These are phyloP conservation scores for Orchesella cincta DNA, from an alignment of 1,140 invertebrate genomes.

Conservation along the genomic window DNA sequence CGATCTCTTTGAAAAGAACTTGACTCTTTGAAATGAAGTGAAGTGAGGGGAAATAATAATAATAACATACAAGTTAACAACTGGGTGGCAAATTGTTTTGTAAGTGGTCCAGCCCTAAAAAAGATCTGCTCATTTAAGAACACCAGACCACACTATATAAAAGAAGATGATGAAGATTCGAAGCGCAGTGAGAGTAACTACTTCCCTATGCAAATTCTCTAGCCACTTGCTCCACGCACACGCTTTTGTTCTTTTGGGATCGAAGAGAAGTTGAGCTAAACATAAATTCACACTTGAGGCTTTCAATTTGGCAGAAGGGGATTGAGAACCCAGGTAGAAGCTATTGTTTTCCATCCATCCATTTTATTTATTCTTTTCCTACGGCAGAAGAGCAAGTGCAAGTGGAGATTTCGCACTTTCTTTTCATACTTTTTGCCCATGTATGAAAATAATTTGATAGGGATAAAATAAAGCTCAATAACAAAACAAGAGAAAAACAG, in stretches of 20 bases:
- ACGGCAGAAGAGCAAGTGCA: not conserved
- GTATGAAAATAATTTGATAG: no score
- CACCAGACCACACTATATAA: no score
- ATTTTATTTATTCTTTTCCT: not conserved
- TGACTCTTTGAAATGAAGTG: not conserved
- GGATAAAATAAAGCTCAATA: not conserved
- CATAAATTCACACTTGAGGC: not conserved
- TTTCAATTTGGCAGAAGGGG: not conserved
- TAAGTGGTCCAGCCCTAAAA: conserved; percentile 23
- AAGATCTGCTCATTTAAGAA: not conserved
- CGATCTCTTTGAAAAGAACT: not conserved
- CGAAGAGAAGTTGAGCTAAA: not conserved
- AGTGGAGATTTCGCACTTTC: conserved; percentile 8
- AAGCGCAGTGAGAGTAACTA: not conserved
- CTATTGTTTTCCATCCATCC: not conserved
- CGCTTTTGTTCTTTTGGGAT: not conserved
- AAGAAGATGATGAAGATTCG: not conserved
- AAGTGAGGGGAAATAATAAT: not conserved
- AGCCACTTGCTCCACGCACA: not conserved
- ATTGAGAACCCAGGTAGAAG: no score
- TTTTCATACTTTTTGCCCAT: not conserved
- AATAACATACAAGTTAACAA: not conserved
- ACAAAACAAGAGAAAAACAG: not conserved
- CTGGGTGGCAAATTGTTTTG: conserved; percentile 23
- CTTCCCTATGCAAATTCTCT: not conserved